Conservation (phyloP, 2,113 vertebrate genomes). For the Camelus dromedarius region DNA sequence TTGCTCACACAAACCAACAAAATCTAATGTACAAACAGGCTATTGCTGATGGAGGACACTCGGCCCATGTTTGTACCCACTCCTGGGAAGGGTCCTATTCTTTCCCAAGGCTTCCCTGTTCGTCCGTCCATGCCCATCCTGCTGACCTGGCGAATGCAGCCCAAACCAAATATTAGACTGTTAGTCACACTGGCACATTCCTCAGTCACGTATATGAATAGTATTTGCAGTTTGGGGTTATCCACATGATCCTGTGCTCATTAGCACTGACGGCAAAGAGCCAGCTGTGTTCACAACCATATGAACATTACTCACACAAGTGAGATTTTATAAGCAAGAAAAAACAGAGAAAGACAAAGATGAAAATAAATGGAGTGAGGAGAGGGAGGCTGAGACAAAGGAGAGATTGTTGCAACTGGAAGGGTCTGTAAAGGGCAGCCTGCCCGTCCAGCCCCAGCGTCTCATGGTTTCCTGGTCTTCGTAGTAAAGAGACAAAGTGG, state of each 20-base stretch:
- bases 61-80: too few species aligned
- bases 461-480: neutral
- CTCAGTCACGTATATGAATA: neutral
- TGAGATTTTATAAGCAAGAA: slow-evolving; percentile 68
- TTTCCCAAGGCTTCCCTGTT: too few species aligned
- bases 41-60: neutral
- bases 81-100: too few species aligned
- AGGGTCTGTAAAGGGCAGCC: neutral
- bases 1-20: neutral
- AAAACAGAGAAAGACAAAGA: slow-evolving; percentile 18
- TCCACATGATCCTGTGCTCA: slow-evolving; percentile 57
- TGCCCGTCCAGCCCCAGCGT: neutral
- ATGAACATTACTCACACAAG: slow-evolving; percentile 67
- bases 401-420: slow-evolving; percentile 8
- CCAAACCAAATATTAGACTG: slow-evolving; percentile 64
- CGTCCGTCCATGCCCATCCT: neutral
- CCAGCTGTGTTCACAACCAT: slow-evolving; percentile 55
- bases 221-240: slow-evolving; percentile 50
- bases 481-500: neutral
- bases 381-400: neutral
- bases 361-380: neutral
- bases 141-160: neutral
- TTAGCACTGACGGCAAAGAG: slow-evolving; percentile 66
- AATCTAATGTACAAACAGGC: neutral
- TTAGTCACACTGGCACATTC: slow-evolving; percentile 55